Percentiles rank a stretch among this genome's conserved stretches.
Conservation (phyloP, 1,140 invertebrate genomes). For the Chelonus insularis region DNA sequence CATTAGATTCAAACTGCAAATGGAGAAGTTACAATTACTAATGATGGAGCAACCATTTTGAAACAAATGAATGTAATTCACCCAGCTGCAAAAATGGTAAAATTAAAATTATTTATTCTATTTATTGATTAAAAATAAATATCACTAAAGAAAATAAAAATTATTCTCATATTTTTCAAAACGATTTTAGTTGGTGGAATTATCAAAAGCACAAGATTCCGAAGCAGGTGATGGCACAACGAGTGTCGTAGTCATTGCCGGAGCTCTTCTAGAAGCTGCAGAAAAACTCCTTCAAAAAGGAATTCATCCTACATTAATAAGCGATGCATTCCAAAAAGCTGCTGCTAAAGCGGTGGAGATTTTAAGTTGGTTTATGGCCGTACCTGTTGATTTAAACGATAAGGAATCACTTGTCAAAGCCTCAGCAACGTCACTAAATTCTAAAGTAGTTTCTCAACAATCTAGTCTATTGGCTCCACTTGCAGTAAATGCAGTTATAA, state of each 20-base stretch:
- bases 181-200: conserved; percentile 87
- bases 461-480: conserved; percentile 92
- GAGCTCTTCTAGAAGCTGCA: conserved; percentile 91
- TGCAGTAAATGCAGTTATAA: conserved; percentile 95
- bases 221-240: conserved; percentile 99
- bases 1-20: conserved; percentile 89
- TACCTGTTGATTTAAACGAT: conserved; percentile 85
- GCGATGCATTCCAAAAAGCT: conserved; percentile 94
- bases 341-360: conserved; percentile 85
- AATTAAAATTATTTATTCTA: neutral
- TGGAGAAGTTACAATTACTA: conserved; percentile 99
- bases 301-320: conserved; percentile 97
- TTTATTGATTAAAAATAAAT: conserved; percentile 15
- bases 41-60: conserved; percentile 99
- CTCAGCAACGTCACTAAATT: conserved; percentile 96
- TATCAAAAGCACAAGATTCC: conserved; percentile 97
- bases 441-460: conserved; percentile 98
- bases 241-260: conserved; percentile 94
- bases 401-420: conserved; percentile 88
- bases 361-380: conserved; percentile 77
- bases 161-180: too few species aligned
- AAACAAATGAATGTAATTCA: conserved; percentile 99
- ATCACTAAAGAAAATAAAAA: neutral
- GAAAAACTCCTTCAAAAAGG: conserved; percentile 91
- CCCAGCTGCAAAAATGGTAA: conserved; percentile 98